Base-by-base conservation (phyloP, 2,888 invertebrate species). In the Limnephilus auricula region DNA sequence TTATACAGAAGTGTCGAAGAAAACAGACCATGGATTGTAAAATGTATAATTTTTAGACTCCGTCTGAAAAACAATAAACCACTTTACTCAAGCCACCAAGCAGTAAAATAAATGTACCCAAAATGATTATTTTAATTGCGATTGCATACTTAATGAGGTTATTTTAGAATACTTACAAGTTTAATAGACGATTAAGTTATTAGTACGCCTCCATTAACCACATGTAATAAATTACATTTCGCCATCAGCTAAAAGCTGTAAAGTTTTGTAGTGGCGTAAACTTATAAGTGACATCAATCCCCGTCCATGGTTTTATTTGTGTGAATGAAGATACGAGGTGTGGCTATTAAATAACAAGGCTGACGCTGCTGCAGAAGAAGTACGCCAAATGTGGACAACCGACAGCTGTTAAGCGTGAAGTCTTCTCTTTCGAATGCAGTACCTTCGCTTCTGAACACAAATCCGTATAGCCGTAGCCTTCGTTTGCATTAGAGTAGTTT, bases 261-360 rank as follows among this genome's bases (percentile, higher is more conserved):
- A 88, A 88, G 37, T 65, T 88, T 88, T 88, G n/a, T 25, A 65
- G 87, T 88, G 87, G 34, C 79, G 37, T 85, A 30, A 88, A 88
- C 32, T 88, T 88, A 88, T 37, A 79, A 88, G 87, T 78, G 37
- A 15, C 78, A 88, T 88, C 78, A 88, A 88, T 88, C 65, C 25
- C 10, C 25, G 87, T 79, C 87, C 79, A 25, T 79, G 78, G 31
- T 88, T 79, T 86, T 79, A 88, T 88, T 88, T 78, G 34, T 78
- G 34, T 78, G 78, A 2, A 79, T 79, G 9, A 10, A 83, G 37
- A 90, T 82, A 89, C n/a, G n/a, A n/a, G n/a, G n/a, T n/a, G n/a
- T n/a, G n/a, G n/a, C n/a, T n/a, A n/a, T n/a, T n/a, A n/a, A n/a
- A n/a, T n/a, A n/a, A n/a, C n/a, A n/a, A n/a, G n/a, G n/a, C n/a